These are phyloP conservation scores for Drosophila arawakana DNA, from an alignment of 1,140 invertebrate species.

Conservation along the genomic window DNA sequence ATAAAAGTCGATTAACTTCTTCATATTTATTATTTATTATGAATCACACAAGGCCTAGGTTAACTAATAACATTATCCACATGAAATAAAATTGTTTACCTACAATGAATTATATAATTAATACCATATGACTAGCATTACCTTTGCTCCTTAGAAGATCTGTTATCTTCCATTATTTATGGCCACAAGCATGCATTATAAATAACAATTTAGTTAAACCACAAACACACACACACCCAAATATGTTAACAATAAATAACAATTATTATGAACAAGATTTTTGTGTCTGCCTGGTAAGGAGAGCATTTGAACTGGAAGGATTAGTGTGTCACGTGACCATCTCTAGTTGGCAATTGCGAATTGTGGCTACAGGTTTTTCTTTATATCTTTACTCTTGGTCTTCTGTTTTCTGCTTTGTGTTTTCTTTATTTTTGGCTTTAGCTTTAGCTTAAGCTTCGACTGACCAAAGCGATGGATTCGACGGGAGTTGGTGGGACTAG, in stretches of 20 bases:
- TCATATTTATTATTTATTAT: no score
- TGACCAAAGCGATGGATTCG: constrained; percentile 43
- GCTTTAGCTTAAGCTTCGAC: constrained; percentile 31
- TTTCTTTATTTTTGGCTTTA: constrained; percentile 18
- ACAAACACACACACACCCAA: neutral
- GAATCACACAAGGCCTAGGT: no score
- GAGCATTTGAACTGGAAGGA: neutral
- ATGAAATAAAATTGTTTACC: no score
- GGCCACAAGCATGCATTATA: constrained; percentile 16
- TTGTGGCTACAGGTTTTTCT: constrained; percentile 71
- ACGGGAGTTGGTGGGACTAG: constrained; percentile 55
- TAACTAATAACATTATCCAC: no score
- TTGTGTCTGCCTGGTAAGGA: neutral
- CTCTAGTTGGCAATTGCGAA: constrained; percentile 64
- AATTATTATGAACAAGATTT: constrained; percentile 46
- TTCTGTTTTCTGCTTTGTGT: constrained; percentile 33
- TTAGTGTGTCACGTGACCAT: constrained; percentile 67
- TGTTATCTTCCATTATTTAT: constrained; percentile 3
- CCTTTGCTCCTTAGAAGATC: neutral
- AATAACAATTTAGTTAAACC: constrained; percentile 37
- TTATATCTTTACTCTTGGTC: constrained; percentile 12
- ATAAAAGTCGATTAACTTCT: no score
- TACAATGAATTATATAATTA: no score
- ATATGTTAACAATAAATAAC: constrained; percentile 43
- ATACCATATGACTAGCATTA: no score